phyloP scores from a whole-genome alignment of 1,140 invertebrate species.

The Drosophila sp. region DNA sequence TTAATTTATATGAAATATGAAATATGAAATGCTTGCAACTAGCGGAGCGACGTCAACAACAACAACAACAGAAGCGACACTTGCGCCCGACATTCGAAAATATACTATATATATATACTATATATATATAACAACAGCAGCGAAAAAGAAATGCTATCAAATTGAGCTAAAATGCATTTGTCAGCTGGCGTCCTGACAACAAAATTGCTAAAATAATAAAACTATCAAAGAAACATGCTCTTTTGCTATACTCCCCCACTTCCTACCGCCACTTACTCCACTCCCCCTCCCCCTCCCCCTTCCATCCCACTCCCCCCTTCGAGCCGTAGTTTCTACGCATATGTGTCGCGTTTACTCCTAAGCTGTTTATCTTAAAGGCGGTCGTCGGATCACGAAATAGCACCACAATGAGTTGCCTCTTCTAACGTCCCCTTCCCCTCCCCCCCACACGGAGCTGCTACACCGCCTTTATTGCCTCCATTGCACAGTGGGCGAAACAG shows the following conservation, averaged over 20 bases:
- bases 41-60: background rate
- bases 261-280: too few relatives aligned
- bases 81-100: background rate
- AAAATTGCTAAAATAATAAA: conserved; percentile 58
- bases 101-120: too few relatives aligned
- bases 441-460: too few relatives aligned
- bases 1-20: conserved; percentile 83
- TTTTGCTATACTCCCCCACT: too few relatives aligned
- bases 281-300: background rate
- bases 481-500: background rate
- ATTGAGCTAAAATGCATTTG: conserved; percentile 54
- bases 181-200: conserved; percentile 44
- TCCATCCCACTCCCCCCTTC: background rate
- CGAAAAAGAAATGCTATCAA: conserved; percentile 23
- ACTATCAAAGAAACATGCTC: conserved; percentile 34
- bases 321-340: conserved; percentile 44
- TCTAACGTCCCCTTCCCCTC: conserved; percentile 16
- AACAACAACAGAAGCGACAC: conserved; percentile 22
- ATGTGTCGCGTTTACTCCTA: conserved; percentile 48
- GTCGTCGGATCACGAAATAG: conserved; percentile 28
- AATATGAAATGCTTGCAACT: conserved; percentile 60
- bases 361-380: conserved; percentile 68
- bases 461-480: background rate
- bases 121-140: too few relatives aligned
- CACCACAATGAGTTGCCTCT: conserved; percentile 35